A percentile compares a stretch with the other conserved stretches of the same genome.
phyloP scores from a whole-genome alignment of 2,888 invertebrate genomes.

The Gandaritis pyraliata region DNA sequence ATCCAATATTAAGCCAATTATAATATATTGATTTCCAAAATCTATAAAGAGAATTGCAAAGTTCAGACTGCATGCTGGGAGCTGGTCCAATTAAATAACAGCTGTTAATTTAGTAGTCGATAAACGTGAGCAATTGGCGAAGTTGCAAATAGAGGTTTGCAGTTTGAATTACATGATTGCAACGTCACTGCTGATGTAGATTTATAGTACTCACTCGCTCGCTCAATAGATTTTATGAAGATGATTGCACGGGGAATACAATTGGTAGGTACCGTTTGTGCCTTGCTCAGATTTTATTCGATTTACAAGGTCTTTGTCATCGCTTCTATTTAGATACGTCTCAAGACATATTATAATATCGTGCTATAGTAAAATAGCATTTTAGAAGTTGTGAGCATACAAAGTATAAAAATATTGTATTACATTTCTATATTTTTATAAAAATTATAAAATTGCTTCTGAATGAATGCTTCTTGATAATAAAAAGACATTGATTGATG shows the following conservation, averaged over 20 bases:
- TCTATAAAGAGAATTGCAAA: too few species aligned
- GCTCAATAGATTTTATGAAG: constrained; percentile 60
- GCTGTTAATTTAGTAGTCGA: constrained; percentile 52
- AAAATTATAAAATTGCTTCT: too few species aligned
- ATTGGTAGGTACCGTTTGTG: constrained; percentile 50
- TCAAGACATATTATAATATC: background rate
- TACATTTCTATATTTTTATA: too few species aligned
- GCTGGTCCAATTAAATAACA: constrained; percentile 59
- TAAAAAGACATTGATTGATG: constrained; percentile 20
- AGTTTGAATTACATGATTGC: constrained; percentile 77
- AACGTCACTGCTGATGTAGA: constrained; percentile 73
- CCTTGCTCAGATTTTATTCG: constrained; percentile 44
- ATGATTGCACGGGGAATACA: constrained; percentile 57
- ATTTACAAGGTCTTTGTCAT: constrained; percentile 25
- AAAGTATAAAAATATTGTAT: too few species aligned
- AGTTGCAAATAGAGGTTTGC: constrained; percentile 73
- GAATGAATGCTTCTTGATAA: background rate
- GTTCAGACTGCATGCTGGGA: constrained; percentile 7
- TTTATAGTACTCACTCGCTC: constrained; percentile 62
- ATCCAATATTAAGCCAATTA: too few species aligned
- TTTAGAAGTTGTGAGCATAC: too few species aligned
- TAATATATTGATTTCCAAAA: too few species aligned
- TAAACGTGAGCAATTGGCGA: constrained; percentile 60
- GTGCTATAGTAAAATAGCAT: background rate
- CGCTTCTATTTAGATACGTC: background rate